A percentile compares a stretch with the other conserved stretches of the same genome.
Evolutionary conservation across 2,797 vertebrate species (phyloP).

Genomic region (Astyanax mexicanus): DNA sequence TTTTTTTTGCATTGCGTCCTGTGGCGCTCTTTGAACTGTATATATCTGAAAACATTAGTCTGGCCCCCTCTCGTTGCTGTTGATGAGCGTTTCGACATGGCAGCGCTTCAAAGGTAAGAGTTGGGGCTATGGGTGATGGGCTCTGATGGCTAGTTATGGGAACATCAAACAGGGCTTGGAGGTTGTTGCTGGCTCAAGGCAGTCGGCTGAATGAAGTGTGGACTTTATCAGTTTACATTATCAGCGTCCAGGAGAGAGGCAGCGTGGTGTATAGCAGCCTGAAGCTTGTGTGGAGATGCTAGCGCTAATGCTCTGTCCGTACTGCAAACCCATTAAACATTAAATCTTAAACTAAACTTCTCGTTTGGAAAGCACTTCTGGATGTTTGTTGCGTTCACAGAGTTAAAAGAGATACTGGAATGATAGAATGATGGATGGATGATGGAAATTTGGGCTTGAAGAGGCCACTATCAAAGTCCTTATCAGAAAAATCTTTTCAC

Average conservation of each 20-base stretch:
- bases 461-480: too few species aligned
- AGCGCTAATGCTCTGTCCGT: not conserved
- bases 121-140: conserved; percentile 4
- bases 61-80: conserved; percentile 2
- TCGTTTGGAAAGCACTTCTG: not conserved
- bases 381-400: not conserved
- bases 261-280: not conserved
- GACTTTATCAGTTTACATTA: not conserved
- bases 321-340: not conserved
- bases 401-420: too few species aligned
- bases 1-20: conserved; percentile 24
- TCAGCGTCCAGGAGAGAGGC: not conserved
- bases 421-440: too few species aligned
- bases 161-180: conserved; percentile 26
- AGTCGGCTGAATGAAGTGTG: not conserved
- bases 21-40: conserved; percentile 30
- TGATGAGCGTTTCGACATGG: conserved; percentile 23
- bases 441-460: too few species aligned
- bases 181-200: not conserved
- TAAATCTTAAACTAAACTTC: too few species aligned
- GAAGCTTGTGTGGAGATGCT: not conserved
- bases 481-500: too few species aligned
- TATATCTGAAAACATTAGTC: conserved; percentile 23
- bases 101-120: conserved; percentile 17
- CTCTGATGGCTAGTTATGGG: not conserved